Conservation (phyloP, 2,888 invertebrate genomes). For the Neoitamus cyanurus region DNA sequence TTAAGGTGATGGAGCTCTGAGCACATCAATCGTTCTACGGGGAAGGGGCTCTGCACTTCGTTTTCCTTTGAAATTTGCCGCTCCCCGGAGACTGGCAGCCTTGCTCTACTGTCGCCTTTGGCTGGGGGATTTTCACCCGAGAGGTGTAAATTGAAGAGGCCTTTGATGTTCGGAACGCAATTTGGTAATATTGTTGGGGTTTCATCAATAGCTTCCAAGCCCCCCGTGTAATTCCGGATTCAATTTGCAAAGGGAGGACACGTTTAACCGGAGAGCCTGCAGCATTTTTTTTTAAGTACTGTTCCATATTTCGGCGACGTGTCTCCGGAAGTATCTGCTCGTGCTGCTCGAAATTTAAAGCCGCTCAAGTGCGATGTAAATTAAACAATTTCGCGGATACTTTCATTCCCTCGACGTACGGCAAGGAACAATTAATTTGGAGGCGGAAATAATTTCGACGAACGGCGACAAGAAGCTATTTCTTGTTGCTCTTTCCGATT, state of each 20-base stretch:
- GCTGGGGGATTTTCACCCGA: not conserved
- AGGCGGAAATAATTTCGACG: not conserved
- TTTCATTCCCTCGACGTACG: not conserved
- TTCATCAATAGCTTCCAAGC: not conserved
- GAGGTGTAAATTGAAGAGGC: constrained; percentile 27
- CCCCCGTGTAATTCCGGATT: not conserved
- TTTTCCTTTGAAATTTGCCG: not conserved
- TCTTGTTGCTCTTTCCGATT: not conserved
- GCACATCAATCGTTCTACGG: not conserved
- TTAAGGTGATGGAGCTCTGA: not conserved
- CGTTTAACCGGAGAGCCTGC: not conserved
- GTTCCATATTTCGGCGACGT: not conserved
- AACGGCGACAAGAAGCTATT: not conserved
- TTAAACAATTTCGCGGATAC: not conserved
- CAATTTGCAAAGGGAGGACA: not conserved
- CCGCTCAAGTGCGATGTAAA: not conserved
- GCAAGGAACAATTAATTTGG: not conserved
- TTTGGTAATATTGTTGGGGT: constrained; percentile 7
- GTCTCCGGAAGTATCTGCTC: not conserved
- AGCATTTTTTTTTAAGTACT: not conserved
- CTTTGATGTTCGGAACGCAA: constrained; percentile 30
- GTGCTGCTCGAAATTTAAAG: not conserved
- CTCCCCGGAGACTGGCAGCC: not conserved
- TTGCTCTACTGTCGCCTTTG: not conserved
- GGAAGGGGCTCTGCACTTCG: not conserved